Percentiles rank a stretch among this genome's conserved stretches.
Conservation (phyloP, 2,797 vertebrate species). For the Leptatherina wallacei region DNA sequence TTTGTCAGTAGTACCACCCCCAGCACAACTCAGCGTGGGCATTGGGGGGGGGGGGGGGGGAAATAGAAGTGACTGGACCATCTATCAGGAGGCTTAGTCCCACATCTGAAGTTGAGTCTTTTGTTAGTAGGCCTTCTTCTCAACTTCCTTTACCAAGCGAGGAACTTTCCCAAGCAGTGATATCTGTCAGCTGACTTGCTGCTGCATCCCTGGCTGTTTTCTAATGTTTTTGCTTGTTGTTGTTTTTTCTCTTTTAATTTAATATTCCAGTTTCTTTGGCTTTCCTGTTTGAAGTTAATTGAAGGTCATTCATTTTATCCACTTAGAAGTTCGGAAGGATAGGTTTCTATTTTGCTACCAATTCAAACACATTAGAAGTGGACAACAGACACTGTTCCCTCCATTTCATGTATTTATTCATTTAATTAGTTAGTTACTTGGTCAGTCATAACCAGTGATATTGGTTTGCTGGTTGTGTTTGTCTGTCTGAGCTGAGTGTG, state of each 20-base stretch:
- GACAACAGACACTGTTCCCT: neutral
- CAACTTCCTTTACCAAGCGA: constrained; percentile 18
- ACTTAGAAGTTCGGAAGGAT: neutral
- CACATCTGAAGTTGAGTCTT: constrained; percentile 36
- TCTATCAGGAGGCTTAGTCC: constrained; percentile 41
- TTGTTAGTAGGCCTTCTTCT: constrained; percentile 35
- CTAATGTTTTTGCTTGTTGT: neutral
- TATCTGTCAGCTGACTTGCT: neutral
- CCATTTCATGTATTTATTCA: too few species aligned
- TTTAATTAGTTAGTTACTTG: too few species aligned
- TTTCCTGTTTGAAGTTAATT: neutral
- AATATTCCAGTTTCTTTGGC: too few species aligned
- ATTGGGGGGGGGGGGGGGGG: too few species aligned
- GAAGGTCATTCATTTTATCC: neutral
- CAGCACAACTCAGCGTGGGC: constrained; percentile 34
- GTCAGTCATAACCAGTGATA: neutral
- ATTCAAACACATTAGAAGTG: constrained; percentile 6
- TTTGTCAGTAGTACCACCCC: constrained; percentile 45
- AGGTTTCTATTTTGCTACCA: neutral
- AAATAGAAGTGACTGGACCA: constrained; percentile 28
- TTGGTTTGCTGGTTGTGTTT: too few species aligned
- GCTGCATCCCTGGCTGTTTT: neutral
- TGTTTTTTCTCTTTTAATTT: too few species aligned
- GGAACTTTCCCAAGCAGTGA: constrained; percentile 15
- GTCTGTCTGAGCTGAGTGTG: too few species aligned